phyloP scores from a whole-genome alignment of 1,140 invertebrate species.

The Pachypeltis micranthus region DNA sequence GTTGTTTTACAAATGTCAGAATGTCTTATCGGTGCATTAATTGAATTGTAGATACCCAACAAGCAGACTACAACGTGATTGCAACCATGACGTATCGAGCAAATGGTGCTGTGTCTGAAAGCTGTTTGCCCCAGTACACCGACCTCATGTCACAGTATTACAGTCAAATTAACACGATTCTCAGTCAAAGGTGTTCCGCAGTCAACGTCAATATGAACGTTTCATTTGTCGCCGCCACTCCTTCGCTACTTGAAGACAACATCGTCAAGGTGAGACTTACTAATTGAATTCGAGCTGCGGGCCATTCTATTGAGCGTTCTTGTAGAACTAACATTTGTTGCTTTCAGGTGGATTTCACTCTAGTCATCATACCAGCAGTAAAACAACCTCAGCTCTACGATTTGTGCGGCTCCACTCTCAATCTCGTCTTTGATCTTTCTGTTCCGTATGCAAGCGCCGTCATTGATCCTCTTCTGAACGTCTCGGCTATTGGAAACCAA shows the following conservation, averaged over 20 bases:
- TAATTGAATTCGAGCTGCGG: neutral
- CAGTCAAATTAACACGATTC: constrained; percentile 58
- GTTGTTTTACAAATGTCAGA: too few relatives aligned
- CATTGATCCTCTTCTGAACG: constrained; percentile 78
- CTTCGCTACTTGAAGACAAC: constrained; percentile 67
- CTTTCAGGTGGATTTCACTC: constrained; percentile 61
- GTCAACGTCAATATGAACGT: constrained; percentile 93
- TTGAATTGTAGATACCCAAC: constrained; percentile 66
- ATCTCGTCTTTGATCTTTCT: constrained; percentile 84
- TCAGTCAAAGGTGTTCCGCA: constrained; percentile 84
- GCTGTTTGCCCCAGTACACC: constrained; percentile 76
- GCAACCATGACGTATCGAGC: constrained; percentile 80
- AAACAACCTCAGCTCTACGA: constrained; percentile 84
- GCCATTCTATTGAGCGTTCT: neutral
- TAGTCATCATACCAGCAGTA: constrained; percentile 76
- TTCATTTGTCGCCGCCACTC: constrained; percentile 68
- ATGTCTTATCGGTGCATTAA: too few relatives aligned
- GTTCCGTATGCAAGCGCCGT: constrained; percentile 84
- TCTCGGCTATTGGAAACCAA: constrained; percentile 76
- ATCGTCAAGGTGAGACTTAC: constrained; percentile 49
- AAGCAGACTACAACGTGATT: constrained; percentile 84
- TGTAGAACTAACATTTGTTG: neutral
- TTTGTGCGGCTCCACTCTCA: constrained; percentile 83
- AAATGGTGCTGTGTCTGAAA: constrained; percentile 69
- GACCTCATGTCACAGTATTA: constrained; percentile 74